Percentiles rank a stretch among this genome's conserved stretches.
phyloP scores from a whole-genome alignment of 2,888 invertebrate species.

The Malthinus flaveolus region DNA sequence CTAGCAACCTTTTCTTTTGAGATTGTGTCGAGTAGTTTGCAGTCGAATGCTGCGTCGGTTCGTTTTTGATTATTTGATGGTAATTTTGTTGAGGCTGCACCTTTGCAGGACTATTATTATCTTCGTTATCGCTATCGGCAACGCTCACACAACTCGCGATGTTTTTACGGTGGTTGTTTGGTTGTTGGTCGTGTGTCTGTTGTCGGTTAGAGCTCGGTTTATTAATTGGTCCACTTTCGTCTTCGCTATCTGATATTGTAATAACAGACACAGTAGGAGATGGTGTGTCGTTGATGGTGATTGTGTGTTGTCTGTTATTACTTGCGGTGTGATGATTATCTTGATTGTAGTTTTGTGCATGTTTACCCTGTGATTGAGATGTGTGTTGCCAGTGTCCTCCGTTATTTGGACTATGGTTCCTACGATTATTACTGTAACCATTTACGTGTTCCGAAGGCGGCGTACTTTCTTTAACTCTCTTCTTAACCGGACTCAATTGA shows the following conservation, averaged over 20 bases:
- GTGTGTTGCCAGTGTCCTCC: conserved; percentile 54
- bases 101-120: conserved; percentile 61
- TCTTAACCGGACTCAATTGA: conserved; percentile 95
- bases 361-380: conserved; percentile 43
- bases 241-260: conserved; percentile 94
- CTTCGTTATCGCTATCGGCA: conserved; percentile 74
- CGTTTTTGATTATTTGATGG: conserved; percentile 57
- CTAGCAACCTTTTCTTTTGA: conserved; percentile 86
- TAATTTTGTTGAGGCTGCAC: conserved; percentile 32
- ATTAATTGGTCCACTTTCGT: conserved; percentile 64
- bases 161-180: conserved; percentile 67
- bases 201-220: conserved; percentile 47
- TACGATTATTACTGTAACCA: conserved; percentile 40
- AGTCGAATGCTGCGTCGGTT: conserved; percentile 49
- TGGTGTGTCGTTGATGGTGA: conserved; percentile 94
- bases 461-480: conserved; percentile 93
- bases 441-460: conserved; percentile 67
- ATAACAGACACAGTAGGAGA: conserved; percentile 94
- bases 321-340: conserved; percentile 50
- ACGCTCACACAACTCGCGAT: conserved; percentile 80
- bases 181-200: conserved; percentile 46
- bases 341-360: conserved; percentile 31
- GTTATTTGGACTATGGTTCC: conserved; percentile 47
- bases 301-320: conserved; percentile 73
- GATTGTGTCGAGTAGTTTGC: conserved; percentile 58